Evolutionary conservation across 2,888 invertebrate genomes (phyloP).

Genomic region (Tetragonula carbonaria): DNA sequence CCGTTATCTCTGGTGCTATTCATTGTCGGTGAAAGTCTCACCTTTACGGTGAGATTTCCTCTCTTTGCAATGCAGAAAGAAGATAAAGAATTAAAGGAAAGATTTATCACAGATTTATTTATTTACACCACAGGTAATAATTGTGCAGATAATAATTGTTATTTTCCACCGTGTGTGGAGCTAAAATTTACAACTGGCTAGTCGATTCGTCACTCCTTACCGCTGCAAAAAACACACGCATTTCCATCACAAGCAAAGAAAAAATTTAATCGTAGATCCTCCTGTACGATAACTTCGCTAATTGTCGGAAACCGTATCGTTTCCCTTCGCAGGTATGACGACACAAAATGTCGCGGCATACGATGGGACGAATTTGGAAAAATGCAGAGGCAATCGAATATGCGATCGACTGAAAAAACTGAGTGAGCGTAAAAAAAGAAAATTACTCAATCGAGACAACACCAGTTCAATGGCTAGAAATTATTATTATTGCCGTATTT

Average conservation of each 20-base stretch:
- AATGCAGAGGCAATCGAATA: not conserved
- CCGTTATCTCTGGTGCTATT: slow-evolving; percentile 2
- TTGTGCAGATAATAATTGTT: not conserved
- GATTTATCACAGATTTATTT: not conserved
- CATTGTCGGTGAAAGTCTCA: not conserved
- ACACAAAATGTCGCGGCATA: not conserved
- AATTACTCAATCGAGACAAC: slow-evolving; percentile 10
- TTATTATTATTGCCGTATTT: slow-evolving; percentile 48
- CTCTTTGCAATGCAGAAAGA: not conserved
- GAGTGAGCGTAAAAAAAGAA: not conserved
- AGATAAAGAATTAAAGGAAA: not conserved
- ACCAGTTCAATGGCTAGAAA: slow-evolving; percentile 39
- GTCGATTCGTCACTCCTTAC: slow-evolving; percentile 27
- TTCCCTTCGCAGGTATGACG: slow-evolving; percentile 48
- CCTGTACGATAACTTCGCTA: slow-evolving; percentile 41
- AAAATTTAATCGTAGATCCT: slow-evolving; percentile 56
- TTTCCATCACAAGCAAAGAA: slow-evolving; percentile 31
- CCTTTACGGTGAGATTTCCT: too few species aligned
- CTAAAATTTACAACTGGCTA: not conserved
- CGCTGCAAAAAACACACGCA: slow-evolving; percentile 50
- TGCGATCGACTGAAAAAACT: not conserved
- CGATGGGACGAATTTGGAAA: not conserved
- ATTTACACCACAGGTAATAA: not conserved
- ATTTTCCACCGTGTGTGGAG: not conserved
- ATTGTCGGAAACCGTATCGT: slow-evolving; percentile 13